Conservation (phyloP, 2,888 invertebrate species). For the Kuschelorhynchus macadamiae region DNA sequence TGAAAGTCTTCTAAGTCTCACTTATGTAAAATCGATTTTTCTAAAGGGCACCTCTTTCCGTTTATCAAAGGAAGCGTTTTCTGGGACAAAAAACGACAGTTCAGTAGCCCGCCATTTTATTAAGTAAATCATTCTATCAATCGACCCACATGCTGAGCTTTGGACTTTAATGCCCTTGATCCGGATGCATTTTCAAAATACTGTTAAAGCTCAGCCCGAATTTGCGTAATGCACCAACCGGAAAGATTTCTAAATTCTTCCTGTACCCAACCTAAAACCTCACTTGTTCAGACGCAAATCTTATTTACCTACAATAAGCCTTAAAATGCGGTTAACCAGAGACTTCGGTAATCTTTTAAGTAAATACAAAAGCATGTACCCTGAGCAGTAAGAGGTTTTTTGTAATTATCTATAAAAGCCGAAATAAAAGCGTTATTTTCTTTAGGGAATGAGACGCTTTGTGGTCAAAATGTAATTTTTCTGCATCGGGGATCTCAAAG, state of each 20-base stretch:
- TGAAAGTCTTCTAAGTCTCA: no score
- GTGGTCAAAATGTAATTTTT: constrained; percentile 26
- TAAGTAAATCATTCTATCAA: no score
- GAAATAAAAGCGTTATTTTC: constrained; percentile 30
- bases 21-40: no score
- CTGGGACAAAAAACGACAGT: no score
- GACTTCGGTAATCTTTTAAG: constrained; percentile 56
- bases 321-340: constrained; percentile 57
- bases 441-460: constrained; percentile 19
- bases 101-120: no score
- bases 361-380: constrained; percentile 57
- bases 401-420: constrained; percentile 33
- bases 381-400: constrained; percentile 26
- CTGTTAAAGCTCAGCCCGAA: constrained; percentile 12
- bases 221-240: constrained; percentile 26
- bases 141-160: no score
- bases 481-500: constrained; percentile 4
- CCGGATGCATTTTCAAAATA: constrained; percentile 13
- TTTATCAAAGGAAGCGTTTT: no score
- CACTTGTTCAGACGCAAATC: constrained; percentile 48
- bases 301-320: constrained; percentile 56
- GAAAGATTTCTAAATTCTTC: background rate
- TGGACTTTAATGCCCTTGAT: background rate
- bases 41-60: no score
- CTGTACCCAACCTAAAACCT: constrained; percentile 10